Conservation (phyloP, 2,888 invertebrate genomes). For the Andrena camellia region DNA sequence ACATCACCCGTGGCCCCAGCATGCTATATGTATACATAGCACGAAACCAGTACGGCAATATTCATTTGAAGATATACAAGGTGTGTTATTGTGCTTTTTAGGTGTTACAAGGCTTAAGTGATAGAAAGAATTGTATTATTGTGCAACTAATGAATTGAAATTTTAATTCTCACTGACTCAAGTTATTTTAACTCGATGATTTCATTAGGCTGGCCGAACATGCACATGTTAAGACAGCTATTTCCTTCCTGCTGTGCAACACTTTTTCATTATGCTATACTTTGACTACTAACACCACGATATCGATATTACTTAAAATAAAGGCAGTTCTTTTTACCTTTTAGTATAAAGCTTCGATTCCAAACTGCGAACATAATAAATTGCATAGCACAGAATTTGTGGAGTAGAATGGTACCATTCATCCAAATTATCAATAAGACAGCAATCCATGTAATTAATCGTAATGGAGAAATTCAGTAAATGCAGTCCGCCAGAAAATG, state of each 20-base stretch:
- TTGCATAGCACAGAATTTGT: constrained; percentile 46
- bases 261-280: constrained; percentile 38
- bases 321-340: constrained; percentile 37
- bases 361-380: constrained; percentile 37
- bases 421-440: constrained; percentile 60
- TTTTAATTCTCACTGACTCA: constrained; percentile 46
- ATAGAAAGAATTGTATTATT: constrained; percentile 63
- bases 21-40: constrained; percentile 66
- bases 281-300: constrained; percentile 47
- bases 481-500: constrained; percentile 35
- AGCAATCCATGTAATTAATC: constrained; percentile 56
- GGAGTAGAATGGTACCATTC: constrained; percentile 39
- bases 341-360: constrained; percentile 34
- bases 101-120: constrained; percentile 65
- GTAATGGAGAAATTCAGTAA: constrained; percentile 36
- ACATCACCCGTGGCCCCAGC: constrained; percentile 72
- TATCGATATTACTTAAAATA: constrained; percentile 47
- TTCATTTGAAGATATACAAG: constrained; percentile 56
- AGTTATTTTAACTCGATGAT: constrained; percentile 60
- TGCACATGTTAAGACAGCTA: constrained; percentile 62
- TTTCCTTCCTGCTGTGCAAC: constrained; percentile 54
- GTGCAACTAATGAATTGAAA: constrained; percentile 66
- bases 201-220: constrained; percentile 63
- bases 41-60: constrained; percentile 59
- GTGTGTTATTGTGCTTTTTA: constrained; percentile 67